Conservation (phyloP, 2,888 invertebrate species). For the Mechanitis messenoides region DNA sequence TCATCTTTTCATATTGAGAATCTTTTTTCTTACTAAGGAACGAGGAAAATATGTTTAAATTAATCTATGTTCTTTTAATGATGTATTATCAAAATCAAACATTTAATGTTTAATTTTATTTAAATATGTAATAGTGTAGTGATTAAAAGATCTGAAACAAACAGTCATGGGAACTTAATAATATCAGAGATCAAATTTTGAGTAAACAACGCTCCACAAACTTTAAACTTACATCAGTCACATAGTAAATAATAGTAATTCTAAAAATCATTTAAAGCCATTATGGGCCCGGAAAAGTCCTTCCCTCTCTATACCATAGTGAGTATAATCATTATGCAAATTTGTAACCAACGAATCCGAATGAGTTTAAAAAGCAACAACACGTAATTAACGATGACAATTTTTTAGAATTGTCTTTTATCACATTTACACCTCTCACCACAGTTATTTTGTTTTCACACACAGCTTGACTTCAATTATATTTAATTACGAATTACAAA, state of each 20-base stretch:
- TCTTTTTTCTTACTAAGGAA: no score
- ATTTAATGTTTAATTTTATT: background rate
- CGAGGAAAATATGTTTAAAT: no score
- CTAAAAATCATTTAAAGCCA: conserved; percentile 9
- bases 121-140: conserved; percentile 14
- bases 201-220: conserved; percentile 26
- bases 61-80: no score
- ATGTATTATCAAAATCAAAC: background rate
- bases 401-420: background rate
- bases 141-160: conserved; percentile 11
- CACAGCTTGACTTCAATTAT: no score
- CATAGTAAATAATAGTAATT: conserved; percentile 9
- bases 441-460: background rate
- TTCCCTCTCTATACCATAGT: conserved; percentile 22
- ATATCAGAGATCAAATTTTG: conserved; percentile 30
- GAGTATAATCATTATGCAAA: conserved; percentile 22
- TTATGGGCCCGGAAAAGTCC: conserved; percentile 23
- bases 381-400: conserved; percentile 3
- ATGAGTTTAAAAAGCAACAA: background rate
- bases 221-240: conserved; percentile 9
- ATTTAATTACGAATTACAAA: no score
- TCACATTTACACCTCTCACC: conserved; percentile 6
- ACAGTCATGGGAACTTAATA: conserved; percentile 18
- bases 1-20: no score
- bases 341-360: conserved; percentile 4